Base-by-base conservation (phyloP, 2,888 invertebrate genomes). In the Noctua fimbriata region DNA sequence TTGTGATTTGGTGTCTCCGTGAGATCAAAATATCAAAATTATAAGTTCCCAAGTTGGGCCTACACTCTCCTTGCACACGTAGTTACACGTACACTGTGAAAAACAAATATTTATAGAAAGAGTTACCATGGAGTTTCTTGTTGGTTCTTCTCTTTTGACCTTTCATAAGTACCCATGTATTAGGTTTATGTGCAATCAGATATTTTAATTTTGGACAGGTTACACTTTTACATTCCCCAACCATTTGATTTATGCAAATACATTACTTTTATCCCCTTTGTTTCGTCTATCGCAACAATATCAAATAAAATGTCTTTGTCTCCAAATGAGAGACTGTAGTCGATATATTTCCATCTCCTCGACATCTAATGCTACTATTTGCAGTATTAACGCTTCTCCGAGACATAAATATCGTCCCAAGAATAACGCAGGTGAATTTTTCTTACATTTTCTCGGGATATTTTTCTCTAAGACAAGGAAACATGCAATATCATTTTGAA, bases 311-410 rank as follows among this genome's bases (percentile, higher is more conserved):
- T 21, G 36, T 36, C 36, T 36, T 65, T 65, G 65, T 65, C 63
- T 65, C 10, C 41, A 73, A 60, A 52, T 24, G 65, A 36, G 47
- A 65, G 18, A 28, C 6, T 44, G 9, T 63, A 24, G 63, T 74
- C 73, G 28, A 83, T 84, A 78, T 78, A 73, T 86, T 73, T 73
- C 49, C 44, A 78, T 78, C 71, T 21, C n/a, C 21, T n/a, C 18
- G 70, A 69, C 83, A 78, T 47, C 81, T 52, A 71, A 52, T 6
- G 9, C 55, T 70, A 28, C 67, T 58, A 71, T 78, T 77, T 52
- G 24, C n/a, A 74, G 32, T 74, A 69, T 65, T 74, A 67, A 73
- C 24, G 58, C 16, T 70, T 36, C 44, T 52, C 3, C 16, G 6
- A 41, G 60, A 24, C 63, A 82, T 76, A 76, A 69, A 86, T 86